phyloP scores from a whole-genome alignment of 1,140 invertebrate genomes.

The Sinonovacula constricta region DNA sequence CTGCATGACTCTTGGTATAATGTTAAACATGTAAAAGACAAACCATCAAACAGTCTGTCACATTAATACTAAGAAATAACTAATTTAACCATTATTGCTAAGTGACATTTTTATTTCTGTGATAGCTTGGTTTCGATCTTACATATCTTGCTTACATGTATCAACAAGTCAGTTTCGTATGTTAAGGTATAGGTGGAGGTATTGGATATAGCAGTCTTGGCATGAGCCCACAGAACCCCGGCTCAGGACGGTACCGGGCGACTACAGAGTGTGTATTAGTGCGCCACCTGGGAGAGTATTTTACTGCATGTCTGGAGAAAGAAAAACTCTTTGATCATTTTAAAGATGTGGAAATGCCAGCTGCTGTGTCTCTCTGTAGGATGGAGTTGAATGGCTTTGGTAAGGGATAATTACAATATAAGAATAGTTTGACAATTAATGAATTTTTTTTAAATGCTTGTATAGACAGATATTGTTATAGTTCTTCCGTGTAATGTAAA shows the following conservation, averaged over 20 bases:
- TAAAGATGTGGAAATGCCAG: slow-evolving; percentile 85
- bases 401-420: too few species aligned
- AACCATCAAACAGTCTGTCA: too few species aligned
- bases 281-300: slow-evolving; percentile 81
- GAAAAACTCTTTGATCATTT: slow-evolving; percentile 73
- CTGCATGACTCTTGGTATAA: too few species aligned
- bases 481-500: too few species aligned
- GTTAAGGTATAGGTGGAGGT: slow-evolving; percentile 72
- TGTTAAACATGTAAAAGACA: too few species aligned
- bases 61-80: too few species aligned
- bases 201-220: slow-evolving; percentile 74
- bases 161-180: neutral
- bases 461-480: too few species aligned
- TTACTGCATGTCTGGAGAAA: slow-evolving; percentile 80
- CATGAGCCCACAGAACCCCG: slow-evolving; percentile 63
- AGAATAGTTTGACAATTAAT: too few species aligned
- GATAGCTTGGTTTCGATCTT: neutral
- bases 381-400: slow-evolving; percentile 92
- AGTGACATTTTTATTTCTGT: too few species aligned
- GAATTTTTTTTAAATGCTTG: too few species aligned
- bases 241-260: slow-evolving; percentile 72
- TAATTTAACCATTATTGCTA: too few species aligned
- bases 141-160: neutral
- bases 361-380: slow-evolving; percentile 84
- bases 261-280: slow-evolving; percentile 82